These are phyloP conservation scores for Yponomeuta sedellus DNA, from an alignment of 2,888 invertebrate genomes.

Conservation along the genomic window DNA sequence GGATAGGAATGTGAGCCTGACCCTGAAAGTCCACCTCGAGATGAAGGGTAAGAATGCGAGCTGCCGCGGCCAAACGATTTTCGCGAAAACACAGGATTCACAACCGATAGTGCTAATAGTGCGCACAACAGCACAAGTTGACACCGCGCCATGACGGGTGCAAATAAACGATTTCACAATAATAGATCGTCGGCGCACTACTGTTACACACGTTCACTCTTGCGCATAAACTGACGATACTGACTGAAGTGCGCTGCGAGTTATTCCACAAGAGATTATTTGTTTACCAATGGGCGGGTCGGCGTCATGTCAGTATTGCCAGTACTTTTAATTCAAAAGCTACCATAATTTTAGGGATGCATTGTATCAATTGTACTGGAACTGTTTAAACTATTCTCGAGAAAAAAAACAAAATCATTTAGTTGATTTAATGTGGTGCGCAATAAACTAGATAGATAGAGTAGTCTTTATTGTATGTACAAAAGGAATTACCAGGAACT, in stretches of 20 bases:
- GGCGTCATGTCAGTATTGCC: neutral
- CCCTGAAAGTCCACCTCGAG: constrained; percentile 17
- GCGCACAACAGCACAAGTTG: constrained; percentile 43
- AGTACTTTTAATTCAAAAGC: neutral
- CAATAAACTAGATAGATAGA: no score
- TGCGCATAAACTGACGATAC: constrained; percentile 10
- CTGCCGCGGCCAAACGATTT: constrained; percentile 27
- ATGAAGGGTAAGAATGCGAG: constrained; percentile 17
- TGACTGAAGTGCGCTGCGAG: constrained; percentile 1
- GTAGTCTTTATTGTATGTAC: no score
- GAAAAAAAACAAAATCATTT: no score
- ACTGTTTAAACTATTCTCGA: no score
- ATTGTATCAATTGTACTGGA: no score
- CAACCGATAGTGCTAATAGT: constrained; percentile 37
- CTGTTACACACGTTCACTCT: constrained; percentile 14
- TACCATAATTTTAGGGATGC: neutral
- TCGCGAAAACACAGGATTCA: constrained; percentile 32
- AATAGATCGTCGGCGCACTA: neutral
- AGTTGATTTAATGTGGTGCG: no score
- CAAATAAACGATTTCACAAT: constrained; percentile 23
- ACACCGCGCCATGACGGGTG: constrained; percentile 34
- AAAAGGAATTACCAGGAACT: no score
- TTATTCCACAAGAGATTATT: neutral
- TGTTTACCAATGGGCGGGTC: neutral
- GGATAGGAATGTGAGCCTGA: constrained; percentile 18